phyloP scores from a whole-genome alignment of 2,113 vertebrate genomes.

The Emydura subglobosa region DNA sequence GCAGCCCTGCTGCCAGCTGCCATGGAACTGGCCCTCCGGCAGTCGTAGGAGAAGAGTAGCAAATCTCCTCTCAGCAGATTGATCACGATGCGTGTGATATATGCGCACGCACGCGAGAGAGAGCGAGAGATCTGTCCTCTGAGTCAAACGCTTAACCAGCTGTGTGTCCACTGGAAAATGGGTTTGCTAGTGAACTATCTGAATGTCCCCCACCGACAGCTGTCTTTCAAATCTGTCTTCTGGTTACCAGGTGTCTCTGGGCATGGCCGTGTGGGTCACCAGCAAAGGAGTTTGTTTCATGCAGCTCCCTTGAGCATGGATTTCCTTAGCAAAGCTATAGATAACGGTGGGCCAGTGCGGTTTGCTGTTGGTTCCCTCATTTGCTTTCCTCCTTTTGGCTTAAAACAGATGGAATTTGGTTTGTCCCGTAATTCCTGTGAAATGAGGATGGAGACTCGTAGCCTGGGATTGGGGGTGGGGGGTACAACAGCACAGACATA shows the following conservation, averaged over 20 bases:
- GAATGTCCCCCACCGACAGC: background rate
- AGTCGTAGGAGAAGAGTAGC: background rate
- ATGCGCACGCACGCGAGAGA: too few relatives aligned
- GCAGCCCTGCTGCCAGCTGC: background rate
- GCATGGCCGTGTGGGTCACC: background rate
- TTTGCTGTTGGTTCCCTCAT: background rate
- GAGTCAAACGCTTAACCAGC: background rate
- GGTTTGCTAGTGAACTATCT: background rate
- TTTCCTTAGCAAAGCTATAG: background rate
- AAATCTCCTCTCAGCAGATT: background rate
- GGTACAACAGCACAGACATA: background rate
- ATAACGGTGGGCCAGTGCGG: background rate
- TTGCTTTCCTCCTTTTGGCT: background rate
- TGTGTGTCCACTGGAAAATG: background rate
- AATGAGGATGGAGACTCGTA: background rate
- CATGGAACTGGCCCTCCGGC: background rate
- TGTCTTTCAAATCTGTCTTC: background rate
- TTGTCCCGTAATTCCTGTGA: background rate
- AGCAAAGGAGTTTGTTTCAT: background rate
- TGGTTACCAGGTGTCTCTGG: background rate
- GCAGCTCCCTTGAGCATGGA: background rate
- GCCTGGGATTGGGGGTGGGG: background rate
- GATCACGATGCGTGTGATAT: background rate
- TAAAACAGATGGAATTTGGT: background rate
- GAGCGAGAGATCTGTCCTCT: background rate